A percentile compares a stretch with the other conserved stretches of the same genome.
These are phyloP conservation scores for Nezara viridula DNA, from an alignment of 2,888 invertebrate genomes.

Conservation along the genomic window DNA sequence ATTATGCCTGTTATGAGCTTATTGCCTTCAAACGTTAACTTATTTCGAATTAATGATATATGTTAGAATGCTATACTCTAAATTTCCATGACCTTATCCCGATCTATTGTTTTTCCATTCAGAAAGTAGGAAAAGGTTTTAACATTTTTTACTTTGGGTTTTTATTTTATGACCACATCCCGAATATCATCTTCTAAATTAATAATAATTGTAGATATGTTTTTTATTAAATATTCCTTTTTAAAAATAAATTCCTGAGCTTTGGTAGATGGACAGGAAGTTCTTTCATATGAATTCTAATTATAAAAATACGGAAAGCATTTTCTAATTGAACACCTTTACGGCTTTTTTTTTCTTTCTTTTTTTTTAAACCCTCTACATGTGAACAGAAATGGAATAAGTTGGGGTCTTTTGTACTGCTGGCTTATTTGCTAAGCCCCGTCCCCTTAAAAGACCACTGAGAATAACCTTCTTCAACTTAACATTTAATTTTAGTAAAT, in stretches of 20 bases:
- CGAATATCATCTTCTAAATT: background rate
- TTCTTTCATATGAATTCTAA: background rate
- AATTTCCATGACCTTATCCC: too few relatives aligned
- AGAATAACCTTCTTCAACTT: constrained; percentile 46
- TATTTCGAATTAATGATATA: too few relatives aligned
- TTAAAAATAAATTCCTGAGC: background rate
- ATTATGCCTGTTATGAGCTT: too few relatives aligned
- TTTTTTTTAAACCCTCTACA: background rate
- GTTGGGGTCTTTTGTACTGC: background rate
- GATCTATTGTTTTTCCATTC: too few relatives aligned
- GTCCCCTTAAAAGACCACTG: background rate
- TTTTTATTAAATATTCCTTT: background rate
- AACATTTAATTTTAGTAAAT: constrained; percentile 56
- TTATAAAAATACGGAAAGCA: background rate
- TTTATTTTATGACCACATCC: too few relatives aligned
- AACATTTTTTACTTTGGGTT: too few relatives aligned
- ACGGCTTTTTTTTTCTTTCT: background rate
- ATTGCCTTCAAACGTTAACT: too few relatives aligned
- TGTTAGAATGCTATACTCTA: too few relatives aligned
- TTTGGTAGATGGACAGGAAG: background rate
- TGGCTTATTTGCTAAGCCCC: constrained; percentile 26
- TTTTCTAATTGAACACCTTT: background rate
- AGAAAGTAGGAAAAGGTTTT: too few relatives aligned
- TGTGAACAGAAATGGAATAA: background rate
- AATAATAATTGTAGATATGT: background rate